A percentile compares a stretch with the other conserved stretches of the same genome.
Conservation (phyloP, 2,113 vertebrate species). For the Sus scrofa region DNA sequence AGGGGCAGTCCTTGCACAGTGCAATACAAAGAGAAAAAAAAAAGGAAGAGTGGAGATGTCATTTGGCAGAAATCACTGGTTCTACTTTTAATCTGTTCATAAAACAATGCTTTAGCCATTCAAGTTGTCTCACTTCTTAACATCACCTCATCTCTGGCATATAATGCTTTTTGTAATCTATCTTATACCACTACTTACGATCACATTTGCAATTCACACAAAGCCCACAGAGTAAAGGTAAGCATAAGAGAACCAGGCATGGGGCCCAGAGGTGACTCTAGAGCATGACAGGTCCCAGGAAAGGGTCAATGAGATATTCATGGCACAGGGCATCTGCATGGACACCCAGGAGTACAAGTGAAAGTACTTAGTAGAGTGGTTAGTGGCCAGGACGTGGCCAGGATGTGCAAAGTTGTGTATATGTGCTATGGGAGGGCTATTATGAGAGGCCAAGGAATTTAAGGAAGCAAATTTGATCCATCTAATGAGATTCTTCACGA, state of each 20-base stretch:
- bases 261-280: neutral
- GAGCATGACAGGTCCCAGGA: neutral
- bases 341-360: neutral
- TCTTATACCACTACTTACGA: neutral
- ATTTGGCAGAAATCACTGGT: neutral
- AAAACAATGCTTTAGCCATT: neutral
- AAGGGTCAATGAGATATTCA: neutral
- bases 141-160: neutral
- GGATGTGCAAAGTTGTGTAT: neutral
- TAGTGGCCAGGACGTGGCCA: neutral
- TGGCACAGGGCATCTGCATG: neutral
- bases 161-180: neutral
- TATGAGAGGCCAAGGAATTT: neutral
- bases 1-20: neutral
- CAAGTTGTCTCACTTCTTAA: neutral
- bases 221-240: neutral
- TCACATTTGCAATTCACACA: neutral
- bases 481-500: neutral
- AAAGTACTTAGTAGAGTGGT: neutral
- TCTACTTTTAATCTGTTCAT: neutral
- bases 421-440: neutral
- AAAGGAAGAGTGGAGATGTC: neutral
- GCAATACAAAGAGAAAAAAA: neutral
- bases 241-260: neutral
- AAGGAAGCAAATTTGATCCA: neutral